Percentiles rank a stretch among this genome's conserved stretches.
Evolutionary conservation across 2,888 invertebrate species (phyloP).

Genomic region (Agrilus cyanescens): DNA sequence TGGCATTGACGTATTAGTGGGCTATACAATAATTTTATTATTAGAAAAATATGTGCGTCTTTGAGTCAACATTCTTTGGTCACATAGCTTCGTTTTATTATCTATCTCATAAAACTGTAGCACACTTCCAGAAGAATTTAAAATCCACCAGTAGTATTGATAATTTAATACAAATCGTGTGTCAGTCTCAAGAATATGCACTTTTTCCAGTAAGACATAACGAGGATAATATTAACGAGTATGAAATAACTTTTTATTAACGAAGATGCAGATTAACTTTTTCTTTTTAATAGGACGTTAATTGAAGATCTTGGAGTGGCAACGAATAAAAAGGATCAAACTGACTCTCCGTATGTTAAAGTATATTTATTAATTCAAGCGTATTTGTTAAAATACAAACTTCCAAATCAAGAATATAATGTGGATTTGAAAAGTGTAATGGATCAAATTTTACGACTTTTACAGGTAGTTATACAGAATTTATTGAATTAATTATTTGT

Average conservation of each 20-base stretch:
- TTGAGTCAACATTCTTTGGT: slow-evolving; percentile 68
- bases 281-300: slow-evolving; percentile 1
- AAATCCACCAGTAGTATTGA: slow-evolving; percentile 51
- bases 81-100: slow-evolving; percentile 96
- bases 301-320: slow-evolving; percentile 1
- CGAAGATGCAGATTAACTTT: background rate
- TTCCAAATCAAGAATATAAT: slow-evolving; percentile 88
- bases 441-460: slow-evolving; percentile 88
- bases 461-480: slow-evolving; percentile 52
- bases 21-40: slow-evolving; percentile 11
- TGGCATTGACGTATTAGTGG: background rate
- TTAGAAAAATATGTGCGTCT: slow-evolving; percentile 45
- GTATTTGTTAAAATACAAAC: slow-evolving; percentile 69
- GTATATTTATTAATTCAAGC: slow-evolving; percentile 88
- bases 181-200: slow-evolving; percentile 79
- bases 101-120: slow-evolving; percentile 81
- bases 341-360: slow-evolving; percentile 90
- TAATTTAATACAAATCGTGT: slow-evolving; percentile 65
- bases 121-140: slow-evolving; percentile 64
- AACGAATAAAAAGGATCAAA: slow-evolving; percentile 52
- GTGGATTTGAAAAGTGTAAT: slow-evolving; percentile 95
- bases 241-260: slow-evolving; percentile 19
- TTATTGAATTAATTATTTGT: slow-evolving; percentile 3
- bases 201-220: slow-evolving; percentile 96
- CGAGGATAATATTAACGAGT: slow-evolving; percentile 89